A percentile compares a stretch with the other conserved stretches of the same genome.
Conservation (phyloP, 2,797 vertebrate genomes). For the Thaleichthys pacificus region DNA sequence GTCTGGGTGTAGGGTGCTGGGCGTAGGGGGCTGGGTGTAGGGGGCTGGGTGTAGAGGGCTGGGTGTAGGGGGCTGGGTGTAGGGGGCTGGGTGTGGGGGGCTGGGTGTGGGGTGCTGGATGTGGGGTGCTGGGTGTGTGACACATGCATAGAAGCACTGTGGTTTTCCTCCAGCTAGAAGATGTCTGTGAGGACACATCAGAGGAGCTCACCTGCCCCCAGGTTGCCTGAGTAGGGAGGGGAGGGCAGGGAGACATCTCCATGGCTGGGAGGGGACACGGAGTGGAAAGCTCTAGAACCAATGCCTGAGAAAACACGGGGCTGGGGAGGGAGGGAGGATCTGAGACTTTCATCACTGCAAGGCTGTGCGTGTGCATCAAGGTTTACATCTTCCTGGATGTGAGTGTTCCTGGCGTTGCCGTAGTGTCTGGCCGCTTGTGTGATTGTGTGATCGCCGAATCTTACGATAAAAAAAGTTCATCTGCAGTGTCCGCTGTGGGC, state of each 20-base stretch:
- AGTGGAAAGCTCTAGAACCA: slow-evolving; percentile 44
- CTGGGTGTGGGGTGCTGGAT: slow-evolving; percentile 21
- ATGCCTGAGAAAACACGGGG: slow-evolving; percentile 64
- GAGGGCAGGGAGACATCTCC: slow-evolving; percentile 29
- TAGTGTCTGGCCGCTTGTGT: slow-evolving; percentile 59
- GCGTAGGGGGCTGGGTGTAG: not conserved
- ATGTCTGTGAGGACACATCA: slow-evolving; percentile 34
- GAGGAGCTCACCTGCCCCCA: slow-evolving; percentile 51
- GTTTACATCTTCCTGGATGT: slow-evolving; percentile 17
- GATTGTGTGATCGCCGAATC: slow-evolving; percentile 35
- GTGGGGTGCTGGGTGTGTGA: slow-evolving; percentile 20
- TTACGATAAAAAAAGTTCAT: slow-evolving; percentile 41
- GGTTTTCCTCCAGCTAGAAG: too few relatives aligned
- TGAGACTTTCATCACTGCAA: slow-evolving; percentile 43
- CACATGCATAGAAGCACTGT: slow-evolving; percentile 7
- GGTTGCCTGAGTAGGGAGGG: slow-evolving; percentile 57
- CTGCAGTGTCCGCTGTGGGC: slow-evolving; percentile 53
- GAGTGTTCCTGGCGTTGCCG: slow-evolving; percentile 29
- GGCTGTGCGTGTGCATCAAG: slow-evolving; percentile 39
- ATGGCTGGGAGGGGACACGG: slow-evolving; percentile 40
- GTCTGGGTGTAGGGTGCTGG: slow-evolving; percentile 13
- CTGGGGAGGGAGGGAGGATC: slow-evolving; percentile 16
- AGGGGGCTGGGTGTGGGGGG: not conserved
- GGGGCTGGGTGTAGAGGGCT: too few relatives aligned
- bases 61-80: slow-evolving; percentile 1